Evolutionary conservation across 2,113 vertebrate species (phyloP).

Genomic region (Pteruthius melanotis): DNA sequence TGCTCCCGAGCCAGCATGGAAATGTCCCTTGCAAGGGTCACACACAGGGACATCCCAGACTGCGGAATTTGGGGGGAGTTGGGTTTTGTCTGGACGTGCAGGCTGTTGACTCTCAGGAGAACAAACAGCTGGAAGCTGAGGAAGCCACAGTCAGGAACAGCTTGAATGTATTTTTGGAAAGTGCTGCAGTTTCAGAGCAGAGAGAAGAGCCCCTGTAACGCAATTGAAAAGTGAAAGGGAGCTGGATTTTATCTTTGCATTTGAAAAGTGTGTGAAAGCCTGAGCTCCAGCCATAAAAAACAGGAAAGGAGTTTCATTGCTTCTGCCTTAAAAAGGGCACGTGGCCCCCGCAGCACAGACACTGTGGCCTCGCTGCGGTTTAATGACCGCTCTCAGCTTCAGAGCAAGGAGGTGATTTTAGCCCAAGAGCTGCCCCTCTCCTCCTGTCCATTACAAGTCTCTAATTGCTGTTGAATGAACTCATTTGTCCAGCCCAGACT

Average conservation of each 20-base stretch:
- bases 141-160: not conserved
- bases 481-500: not conserved
- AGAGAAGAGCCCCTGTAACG: not conserved
- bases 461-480: not conserved
- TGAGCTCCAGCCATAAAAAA: not conserved
- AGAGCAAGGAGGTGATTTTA: not conserved
- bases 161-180: not conserved
- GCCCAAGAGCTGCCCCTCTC: not conserved
- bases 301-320: not conserved
- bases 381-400: not conserved
- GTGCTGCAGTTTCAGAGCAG: not conserved
- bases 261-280: not conserved
- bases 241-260: not conserved
- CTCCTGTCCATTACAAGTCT: not conserved
- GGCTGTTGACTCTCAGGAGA: not conserved
- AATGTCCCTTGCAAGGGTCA: not conserved
- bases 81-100: not conserved
- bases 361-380: not conserved
- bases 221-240: not conserved
- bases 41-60: rapidly evolving
- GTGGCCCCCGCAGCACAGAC: not conserved
- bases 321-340: not conserved
- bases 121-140: not conserved
- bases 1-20: not conserved
- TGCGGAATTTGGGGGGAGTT: rapidly evolving